Evolutionary conservation across 1,140 invertebrate genomes (phyloP).

Genomic region (Magallana angulata): DNA sequence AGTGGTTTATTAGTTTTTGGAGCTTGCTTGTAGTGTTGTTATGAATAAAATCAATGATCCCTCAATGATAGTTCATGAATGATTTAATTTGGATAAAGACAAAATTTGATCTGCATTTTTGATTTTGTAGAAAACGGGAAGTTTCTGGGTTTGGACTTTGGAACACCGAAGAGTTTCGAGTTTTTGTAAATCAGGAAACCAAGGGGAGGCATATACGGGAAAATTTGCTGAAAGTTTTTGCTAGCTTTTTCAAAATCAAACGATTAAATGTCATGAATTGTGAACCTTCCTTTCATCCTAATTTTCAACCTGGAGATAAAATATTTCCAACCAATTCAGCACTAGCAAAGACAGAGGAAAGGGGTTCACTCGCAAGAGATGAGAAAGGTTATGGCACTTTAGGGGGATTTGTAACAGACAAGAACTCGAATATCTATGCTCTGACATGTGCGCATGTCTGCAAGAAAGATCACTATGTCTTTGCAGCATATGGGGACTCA

Average conservation of each 20-base stretch:
- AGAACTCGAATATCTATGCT: not conserved
- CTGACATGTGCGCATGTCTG: not conserved
- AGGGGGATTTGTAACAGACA: not conserved
- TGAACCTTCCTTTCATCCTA: not conserved
- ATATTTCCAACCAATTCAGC: not conserved
- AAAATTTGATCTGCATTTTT: not conserved
- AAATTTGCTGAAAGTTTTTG: not conserved
- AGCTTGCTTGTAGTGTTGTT: too few relatives aligned
- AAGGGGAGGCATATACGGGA: not conserved
- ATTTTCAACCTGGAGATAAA: not conserved
- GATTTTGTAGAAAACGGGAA: not conserved
- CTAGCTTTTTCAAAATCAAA: not conserved
- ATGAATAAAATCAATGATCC: not conserved
- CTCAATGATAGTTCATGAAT: too few relatives aligned
- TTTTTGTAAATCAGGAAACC: not conserved
- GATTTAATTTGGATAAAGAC: too few relatives aligned
- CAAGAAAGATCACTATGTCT: not conserved
- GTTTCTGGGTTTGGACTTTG: not conserved
- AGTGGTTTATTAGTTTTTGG: too few relatives aligned
- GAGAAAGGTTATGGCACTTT: not conserved
- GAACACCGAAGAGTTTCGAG: not conserved
- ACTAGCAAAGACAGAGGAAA: too few relatives aligned
- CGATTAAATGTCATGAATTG: not conserved
- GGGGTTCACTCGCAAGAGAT: too few relatives aligned
- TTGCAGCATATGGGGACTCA: not conserved